Percentiles rank a stretch among this genome's conserved stretches.
phyloP scores from a whole-genome alignment of 2,113 vertebrate species.

The Actenoides lindsayi region DNA sequence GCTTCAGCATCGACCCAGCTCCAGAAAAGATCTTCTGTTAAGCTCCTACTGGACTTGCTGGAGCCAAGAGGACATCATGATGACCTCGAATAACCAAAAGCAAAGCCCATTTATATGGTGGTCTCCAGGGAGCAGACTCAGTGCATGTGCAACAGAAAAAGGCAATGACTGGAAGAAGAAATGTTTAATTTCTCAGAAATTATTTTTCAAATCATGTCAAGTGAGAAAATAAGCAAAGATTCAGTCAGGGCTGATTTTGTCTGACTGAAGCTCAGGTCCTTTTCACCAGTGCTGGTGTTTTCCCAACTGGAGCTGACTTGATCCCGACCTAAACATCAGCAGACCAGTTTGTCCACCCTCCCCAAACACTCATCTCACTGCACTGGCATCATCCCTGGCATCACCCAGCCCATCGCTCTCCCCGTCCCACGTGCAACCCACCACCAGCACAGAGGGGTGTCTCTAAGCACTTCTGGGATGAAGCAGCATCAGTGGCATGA shows the following conservation, averaged over 20 bases:
- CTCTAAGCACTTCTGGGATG: neutral
- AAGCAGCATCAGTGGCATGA: neutral
- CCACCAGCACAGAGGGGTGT: accelerated
- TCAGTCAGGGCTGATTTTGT: accelerated
- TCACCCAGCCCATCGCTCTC: neutral
- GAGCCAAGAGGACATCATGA: neutral
- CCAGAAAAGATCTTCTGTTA: neutral
- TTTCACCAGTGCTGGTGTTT: neutral
- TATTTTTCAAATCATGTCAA: neutral
- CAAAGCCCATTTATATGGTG: accelerated
- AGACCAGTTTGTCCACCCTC: neutral
- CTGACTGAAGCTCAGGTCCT: neutral
- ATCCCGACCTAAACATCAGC: neutral
- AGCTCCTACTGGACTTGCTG: too few relatives aligned
- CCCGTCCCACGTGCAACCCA: neutral
- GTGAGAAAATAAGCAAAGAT: neutral
- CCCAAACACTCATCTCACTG: accelerated
- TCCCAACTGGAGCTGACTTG: neutral
- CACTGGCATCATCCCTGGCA: neutral
- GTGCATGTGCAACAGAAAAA: neutral
- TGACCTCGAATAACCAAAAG: neutral
- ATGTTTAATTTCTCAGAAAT: neutral
- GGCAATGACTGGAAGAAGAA: neutral
- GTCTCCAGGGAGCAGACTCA: neutral
- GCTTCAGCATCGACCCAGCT: neutral